Conservation (phyloP, 2,113 vertebrate species). For the Grammomys dolichurus region DNA sequence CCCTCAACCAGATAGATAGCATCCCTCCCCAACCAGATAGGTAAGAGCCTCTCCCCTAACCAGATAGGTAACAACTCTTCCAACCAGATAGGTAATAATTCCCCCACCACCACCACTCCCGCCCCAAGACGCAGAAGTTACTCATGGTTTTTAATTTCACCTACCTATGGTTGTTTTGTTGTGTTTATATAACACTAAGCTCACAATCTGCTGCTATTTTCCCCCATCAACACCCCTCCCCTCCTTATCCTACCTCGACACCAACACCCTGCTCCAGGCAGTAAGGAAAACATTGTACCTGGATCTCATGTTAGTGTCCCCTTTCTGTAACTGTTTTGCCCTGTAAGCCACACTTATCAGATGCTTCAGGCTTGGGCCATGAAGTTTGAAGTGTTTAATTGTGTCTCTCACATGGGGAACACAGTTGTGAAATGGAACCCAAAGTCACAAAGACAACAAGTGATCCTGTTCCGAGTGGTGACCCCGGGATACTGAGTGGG, state of each 20-base stretch:
- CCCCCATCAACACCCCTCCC: neutral
- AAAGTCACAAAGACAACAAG: slow-evolving; percentile 50
- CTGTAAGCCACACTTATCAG: neutral
- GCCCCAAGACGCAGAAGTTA: neutral
- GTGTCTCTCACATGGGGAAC: neutral
- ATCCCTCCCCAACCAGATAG: neutral
- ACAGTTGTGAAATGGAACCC: neutral
- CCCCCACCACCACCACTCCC: neutral
- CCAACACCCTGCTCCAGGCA: neutral
- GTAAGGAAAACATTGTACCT: neutral
- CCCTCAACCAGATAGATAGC: too few species aligned
- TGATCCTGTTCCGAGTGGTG: neutral
- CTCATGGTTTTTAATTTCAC: neutral
- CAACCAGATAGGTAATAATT: too few species aligned
- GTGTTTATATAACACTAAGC: neutral
- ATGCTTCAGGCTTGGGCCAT: neutral
- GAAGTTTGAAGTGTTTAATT: neutral
- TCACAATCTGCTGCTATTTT: neutral
- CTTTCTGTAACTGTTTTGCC: neutral
- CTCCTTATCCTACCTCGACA: neutral
- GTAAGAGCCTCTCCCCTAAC: too few species aligned
- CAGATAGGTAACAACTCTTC: too few species aligned
- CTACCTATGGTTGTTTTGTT: neutral
- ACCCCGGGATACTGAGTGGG: slow-evolving; percentile 51
- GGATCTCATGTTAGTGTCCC: neutral